Percentiles rank a stretch among this genome's conserved stretches.
Evolutionary conservation across 2,113 vertebrate species (phyloP).

Genomic region (Burhinus bistriatus): DNA sequence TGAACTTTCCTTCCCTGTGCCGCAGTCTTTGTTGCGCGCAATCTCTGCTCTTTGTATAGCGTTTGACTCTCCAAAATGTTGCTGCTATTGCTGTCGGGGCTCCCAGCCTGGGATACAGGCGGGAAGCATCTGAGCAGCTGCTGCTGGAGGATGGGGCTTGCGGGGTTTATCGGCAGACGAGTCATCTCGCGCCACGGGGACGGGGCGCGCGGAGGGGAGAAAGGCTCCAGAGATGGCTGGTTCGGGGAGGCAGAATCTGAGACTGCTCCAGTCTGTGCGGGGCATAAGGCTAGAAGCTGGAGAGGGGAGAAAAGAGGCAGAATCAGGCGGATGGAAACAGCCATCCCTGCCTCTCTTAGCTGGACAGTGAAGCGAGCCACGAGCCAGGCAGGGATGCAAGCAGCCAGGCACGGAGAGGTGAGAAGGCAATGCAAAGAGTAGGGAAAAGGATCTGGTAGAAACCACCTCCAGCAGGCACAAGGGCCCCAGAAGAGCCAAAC

Average conservation of each 20-base stretch:
- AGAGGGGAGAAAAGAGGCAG: background rate
- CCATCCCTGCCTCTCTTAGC: background rate
- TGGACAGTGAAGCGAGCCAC: background rate
- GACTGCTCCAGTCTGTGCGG: fast-evolving
- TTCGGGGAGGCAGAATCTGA: background rate
- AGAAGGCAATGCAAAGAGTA: fast-evolving
- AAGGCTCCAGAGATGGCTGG: background rate
- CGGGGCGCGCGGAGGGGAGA: fast-evolving
- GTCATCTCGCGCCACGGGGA: fast-evolving
- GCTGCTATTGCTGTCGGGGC: background rate
- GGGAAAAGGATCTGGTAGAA: background rate
- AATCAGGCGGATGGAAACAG: background rate
- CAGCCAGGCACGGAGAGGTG: background rate
- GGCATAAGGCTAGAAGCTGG: background rate
- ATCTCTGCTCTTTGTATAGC: background rate
- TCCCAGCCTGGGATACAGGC: background rate
- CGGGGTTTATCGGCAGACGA: fast-evolving
- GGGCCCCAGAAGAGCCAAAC: fast-evolving
- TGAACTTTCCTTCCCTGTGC: constrained; percentile 29
- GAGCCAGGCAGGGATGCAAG: background rate
- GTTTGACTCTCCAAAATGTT: background rate
- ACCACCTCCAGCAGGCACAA: background rate
- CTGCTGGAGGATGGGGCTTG: background rate
- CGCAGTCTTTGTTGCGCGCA: background rate
- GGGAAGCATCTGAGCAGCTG: background rate